Evolutionary conservation across 2,888 invertebrate genomes (phyloP).

Genomic region (Orchestes rusci): DNA sequence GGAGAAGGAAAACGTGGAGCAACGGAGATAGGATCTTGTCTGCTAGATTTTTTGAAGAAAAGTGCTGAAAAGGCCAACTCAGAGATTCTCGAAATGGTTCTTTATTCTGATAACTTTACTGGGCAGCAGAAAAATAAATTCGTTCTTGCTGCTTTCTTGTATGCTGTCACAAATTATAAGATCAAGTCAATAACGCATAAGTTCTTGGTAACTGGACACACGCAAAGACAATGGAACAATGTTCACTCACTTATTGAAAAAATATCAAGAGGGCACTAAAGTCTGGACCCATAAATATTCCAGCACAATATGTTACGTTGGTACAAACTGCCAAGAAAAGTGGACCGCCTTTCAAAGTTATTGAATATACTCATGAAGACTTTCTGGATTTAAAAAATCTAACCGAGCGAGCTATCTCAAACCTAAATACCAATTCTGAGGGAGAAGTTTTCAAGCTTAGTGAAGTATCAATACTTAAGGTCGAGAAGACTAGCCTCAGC

Average conservation of each 20-base stretch:
- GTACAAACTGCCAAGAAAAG: background rate
- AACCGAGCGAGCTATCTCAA: background rate
- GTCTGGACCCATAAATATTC: background rate
- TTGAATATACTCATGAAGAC: background rate
- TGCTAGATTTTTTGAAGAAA: background rate
- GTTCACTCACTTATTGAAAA: background rate
- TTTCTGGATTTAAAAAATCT: background rate
- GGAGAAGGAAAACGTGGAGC: background rate
- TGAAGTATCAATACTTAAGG: background rate
- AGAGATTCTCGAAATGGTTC: slow-evolving; percentile 13
- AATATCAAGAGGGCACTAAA: background rate
- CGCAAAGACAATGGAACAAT: background rate
- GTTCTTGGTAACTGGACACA: background rate
- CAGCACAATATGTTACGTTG: background rate
- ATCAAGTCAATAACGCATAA: background rate
- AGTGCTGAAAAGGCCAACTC: slow-evolving; percentile 7
- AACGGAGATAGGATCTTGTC: background rate
- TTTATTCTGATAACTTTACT: slow-evolving; percentile 5
- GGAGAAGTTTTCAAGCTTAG: background rate
- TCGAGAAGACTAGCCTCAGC: background rate
- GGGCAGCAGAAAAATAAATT: background rate
- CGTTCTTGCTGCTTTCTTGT: background rate
- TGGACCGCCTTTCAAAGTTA: background rate
- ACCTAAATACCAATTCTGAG: background rate
- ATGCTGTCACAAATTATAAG: background rate